Evolutionary conservation across 2,888 invertebrate genomes (phyloP).

Genomic region (Harmothoe impar): DNA sequence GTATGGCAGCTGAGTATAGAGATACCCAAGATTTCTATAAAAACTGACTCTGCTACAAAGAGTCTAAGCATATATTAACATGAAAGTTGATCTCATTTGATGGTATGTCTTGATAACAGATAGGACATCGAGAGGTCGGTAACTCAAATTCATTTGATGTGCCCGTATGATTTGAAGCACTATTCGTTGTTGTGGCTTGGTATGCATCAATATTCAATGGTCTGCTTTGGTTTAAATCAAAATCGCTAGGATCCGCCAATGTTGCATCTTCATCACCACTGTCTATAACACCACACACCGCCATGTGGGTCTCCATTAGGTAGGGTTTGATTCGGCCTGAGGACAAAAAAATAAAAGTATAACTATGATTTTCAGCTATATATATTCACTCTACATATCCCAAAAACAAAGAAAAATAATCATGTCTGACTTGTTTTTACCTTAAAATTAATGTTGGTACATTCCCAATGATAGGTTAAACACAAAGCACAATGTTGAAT

Average conservation of each 20-base stretch:
- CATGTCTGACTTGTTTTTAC: too few species aligned
- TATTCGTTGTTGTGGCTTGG: not conserved
- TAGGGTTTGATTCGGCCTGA: not conserved
- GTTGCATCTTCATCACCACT: not conserved
- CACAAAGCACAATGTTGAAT: too few species aligned
- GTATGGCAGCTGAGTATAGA: not conserved
- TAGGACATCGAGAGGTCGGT: not conserved
- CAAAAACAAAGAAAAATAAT: too few species aligned
- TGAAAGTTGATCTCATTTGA: not conserved
- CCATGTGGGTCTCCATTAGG: not conserved
- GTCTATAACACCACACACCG: not conserved
- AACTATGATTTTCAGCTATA: too few species aligned
- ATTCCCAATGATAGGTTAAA: too few species aligned
- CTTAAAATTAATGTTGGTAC: too few species aligned
- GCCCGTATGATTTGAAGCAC: too few species aligned
- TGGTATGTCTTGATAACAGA: not conserved
- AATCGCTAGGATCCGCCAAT: not conserved
- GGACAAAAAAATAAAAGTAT: not conserved
- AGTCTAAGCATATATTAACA: conserved; percentile 28
- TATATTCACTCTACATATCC: too few species aligned
- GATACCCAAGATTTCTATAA: not conserved
- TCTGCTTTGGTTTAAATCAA: not conserved
- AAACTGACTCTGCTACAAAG: not conserved
- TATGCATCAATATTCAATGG: not conserved
- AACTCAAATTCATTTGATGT: too few species aligned